Conservation (phyloP, 2,888 invertebrate species). For the Sesia bembeciformis region DNA sequence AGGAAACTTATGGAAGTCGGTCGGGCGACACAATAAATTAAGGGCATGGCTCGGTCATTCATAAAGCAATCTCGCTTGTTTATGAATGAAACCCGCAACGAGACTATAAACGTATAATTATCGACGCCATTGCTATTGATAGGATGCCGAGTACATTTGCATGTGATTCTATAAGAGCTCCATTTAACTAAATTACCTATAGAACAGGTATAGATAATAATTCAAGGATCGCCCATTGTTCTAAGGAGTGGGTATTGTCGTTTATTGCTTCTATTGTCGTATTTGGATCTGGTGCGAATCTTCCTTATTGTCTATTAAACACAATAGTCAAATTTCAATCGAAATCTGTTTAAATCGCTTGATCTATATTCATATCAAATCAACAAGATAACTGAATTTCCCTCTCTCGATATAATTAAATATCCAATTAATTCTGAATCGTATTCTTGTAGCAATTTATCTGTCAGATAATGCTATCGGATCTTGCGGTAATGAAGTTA, state of each 20-base stretch:
- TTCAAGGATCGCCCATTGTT: conserved; percentile 53
- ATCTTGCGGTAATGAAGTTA: not conserved
- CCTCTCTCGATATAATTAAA: not conserved
- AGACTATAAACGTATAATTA: conserved; percentile 51
- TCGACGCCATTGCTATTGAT: conserved; percentile 50
- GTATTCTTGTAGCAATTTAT: not conserved
- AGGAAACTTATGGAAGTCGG: conserved; percentile 55
- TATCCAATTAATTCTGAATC: not conserved
- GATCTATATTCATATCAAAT: not conserved
- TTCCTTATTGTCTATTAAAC: conserved; percentile 1
- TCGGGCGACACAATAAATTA: conserved; percentile 50
- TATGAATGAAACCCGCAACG: conserved; percentile 62
- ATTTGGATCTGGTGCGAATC: conserved; percentile 6
- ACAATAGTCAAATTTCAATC: not conserved
- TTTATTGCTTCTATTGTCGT: conserved; percentile 36
- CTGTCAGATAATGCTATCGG: not conserved
- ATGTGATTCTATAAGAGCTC: conserved; percentile 19
- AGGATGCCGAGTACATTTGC: conserved; percentile 45
- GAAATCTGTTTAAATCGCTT: not conserved
- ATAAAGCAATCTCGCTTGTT: conserved; percentile 59
- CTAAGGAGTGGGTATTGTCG: conserved; percentile 42
- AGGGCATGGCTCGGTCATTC: conserved; percentile 56
- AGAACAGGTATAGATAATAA: conserved; percentile 13
- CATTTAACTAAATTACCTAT: not conserved
- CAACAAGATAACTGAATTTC: not conserved